Evolutionary conservation across 1,140 invertebrate species (phyloP).

Genomic region (Drosophila teissieri): DNA sequence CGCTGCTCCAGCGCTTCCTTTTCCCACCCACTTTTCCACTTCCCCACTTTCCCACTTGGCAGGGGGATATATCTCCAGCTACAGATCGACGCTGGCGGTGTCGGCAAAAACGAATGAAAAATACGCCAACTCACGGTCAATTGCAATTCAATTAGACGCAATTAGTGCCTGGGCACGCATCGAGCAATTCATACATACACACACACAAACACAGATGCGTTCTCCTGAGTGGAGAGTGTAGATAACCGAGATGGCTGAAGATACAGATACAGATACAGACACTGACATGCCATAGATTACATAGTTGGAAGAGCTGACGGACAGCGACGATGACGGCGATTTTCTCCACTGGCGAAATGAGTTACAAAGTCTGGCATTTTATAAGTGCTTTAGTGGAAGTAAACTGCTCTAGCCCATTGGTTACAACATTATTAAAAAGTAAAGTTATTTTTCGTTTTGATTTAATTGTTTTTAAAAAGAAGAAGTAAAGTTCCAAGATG

Average conservation of each 20-base stretch:
- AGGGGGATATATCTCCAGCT: constrained; percentile 35
- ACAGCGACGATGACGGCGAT: constrained; percentile 9
- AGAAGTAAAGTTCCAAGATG: too few species aligned
- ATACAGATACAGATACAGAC: constrained; percentile 38
- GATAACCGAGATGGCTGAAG: constrained; percentile 21
- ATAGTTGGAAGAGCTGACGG: constrained; percentile 57
- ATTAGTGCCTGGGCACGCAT: constrained; percentile 76
- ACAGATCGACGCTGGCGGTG: constrained; percentile 22
- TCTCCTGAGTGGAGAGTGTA: constrained; percentile 9
- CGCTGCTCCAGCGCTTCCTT: constrained; percentile 16
- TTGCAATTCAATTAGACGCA: constrained; percentile 83
- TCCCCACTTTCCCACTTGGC: too few species aligned
- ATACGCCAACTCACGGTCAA: constrained; percentile 82
- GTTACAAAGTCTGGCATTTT: neutral
- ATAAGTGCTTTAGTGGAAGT: too few species aligned
- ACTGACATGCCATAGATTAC: constrained; percentile 76
- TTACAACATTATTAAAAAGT: too few species aligned
- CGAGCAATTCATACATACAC: constrained; percentile 40
- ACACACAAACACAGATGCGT: neutral
- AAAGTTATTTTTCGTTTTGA: too few species aligned
- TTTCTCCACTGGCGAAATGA: constrained; percentile 17
- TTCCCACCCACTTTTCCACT: constrained; percentile 1
- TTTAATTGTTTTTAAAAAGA: too few species aligned
- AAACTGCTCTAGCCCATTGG: too few species aligned
- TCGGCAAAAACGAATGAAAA: constrained; percentile 70